Base-by-base conservation (phyloP, 2,888 invertebrate species). In the Tubulanus polymorphus region DNA sequence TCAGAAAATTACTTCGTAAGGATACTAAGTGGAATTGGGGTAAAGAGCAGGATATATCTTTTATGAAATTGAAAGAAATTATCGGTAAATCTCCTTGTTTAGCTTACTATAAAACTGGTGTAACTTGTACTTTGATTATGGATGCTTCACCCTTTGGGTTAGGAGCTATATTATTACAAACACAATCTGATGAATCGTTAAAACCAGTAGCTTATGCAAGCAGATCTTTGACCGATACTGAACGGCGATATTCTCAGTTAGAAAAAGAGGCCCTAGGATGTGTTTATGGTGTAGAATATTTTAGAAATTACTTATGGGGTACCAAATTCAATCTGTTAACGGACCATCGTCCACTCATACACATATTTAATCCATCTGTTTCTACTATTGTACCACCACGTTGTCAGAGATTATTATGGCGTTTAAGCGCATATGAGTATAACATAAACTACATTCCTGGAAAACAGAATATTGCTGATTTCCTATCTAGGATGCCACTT, bases 311-410 rank as follows among this genome's bases (percentile, higher is more conserved):
- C 37, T 49, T 72, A 3, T 53, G 51, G 20, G 71, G 71, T 6
- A 56, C n/a, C 10, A 48, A 56, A 23, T 57, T 73, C 41, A 50
- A 37, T 12, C 37, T 69, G 6, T 15, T 56, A 27, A 67, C 65
- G 1, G 69, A 70, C 53, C 70, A 71, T 54, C 64, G 65, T 53
- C 66, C 71, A 12, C 37, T 73, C 8, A 54, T 61, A 32, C 57
- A 56, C 15, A 63, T 71, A 12, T 66, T 65, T 18, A 60, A 59
- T 2, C 52, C 60, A 18, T 63, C 25, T 8, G 41, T 41, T 20
- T 41, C 35, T n/a, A 32, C 35, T n/a, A 32, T 32, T 32, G 35
- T 32, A 32, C 35, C 35, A 10, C 35, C 35, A 12, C 10, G 35
- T 10, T 12, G 10, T n/a, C 35, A 32, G 35, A 10, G 35, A 10